A percentile compares a stretch with the other conserved stretches of the same genome.
Conservation (phyloP, 2,888 invertebrate species). For the Drosophila ustulata region DNA sequence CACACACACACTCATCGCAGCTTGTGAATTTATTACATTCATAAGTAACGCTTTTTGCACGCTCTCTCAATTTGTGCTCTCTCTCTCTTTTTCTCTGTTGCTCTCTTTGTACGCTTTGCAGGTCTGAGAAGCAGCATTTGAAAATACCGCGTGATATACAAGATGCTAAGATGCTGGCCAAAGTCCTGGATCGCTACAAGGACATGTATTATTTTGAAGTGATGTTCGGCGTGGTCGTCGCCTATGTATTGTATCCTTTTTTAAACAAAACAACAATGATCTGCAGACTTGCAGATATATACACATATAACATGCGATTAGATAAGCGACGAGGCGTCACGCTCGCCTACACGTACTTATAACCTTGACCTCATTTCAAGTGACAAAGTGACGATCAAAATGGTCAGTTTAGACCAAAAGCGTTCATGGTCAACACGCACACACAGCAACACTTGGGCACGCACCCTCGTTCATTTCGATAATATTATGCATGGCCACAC, state of each 20-base stretch:
- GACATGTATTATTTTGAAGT: constrained; percentile 97
- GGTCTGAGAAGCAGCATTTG: constrained; percentile 93
- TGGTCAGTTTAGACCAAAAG: constrained; percentile 35
- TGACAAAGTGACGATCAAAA: constrained; percentile 33
- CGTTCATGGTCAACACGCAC: constrained; percentile 44
- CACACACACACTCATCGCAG: background rate
- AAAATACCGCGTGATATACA: constrained; percentile 97
- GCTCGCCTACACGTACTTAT: constrained; percentile 20
- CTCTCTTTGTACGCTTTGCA: constrained; percentile 80
- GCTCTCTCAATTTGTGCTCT: background rate
- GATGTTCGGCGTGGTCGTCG: constrained; percentile 93
- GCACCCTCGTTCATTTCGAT: constrained; percentile 28
- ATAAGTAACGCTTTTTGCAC: constrained; percentile 3
- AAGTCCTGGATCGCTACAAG: constrained; percentile 95
- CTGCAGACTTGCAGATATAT: background rate
- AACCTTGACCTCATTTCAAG: constrained; percentile 71
- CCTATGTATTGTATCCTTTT: constrained; percentile 99
- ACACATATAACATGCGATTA: constrained; percentile 6
- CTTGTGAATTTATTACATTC: constrained; percentile 37
- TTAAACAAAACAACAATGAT: constrained; percentile 18
- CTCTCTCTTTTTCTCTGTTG: background rate
- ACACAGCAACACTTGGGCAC: constrained; percentile 10
- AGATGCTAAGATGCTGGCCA: constrained; percentile 97
- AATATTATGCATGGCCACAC: constrained; percentile 47
- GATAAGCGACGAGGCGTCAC: constrained; percentile 27